Base-by-base conservation (phyloP, 2,888 invertebrate species). In the Drosophila greeni region DNA sequence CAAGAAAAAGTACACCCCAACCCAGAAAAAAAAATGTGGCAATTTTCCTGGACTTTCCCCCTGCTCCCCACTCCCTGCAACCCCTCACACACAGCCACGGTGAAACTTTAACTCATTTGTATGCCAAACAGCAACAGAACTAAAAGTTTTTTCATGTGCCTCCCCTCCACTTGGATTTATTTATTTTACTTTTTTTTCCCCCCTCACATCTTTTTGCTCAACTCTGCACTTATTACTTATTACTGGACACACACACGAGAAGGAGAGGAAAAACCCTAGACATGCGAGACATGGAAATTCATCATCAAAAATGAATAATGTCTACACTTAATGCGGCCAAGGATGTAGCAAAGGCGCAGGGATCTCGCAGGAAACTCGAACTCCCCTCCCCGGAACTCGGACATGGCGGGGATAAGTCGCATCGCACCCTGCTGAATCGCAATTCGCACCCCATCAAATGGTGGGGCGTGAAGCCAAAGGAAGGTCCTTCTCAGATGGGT, bases 301-400 rank as follows among this genome's bases (percentile, higher is more conserved):
- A 85, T 85, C 86, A 86, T 86, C 86, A 87, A 86, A 87, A 86
- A 86, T 86, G 86, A 86, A 86, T 87, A 86, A 87, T 87, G 87
- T 86, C 86, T 85, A 82, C 82, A 87, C 86, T 86, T 87, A 86
- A 86, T 86, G 86, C 76, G 78, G 67, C 74, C 72, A 57, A 68
- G 69, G 52, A 49, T 51, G 55, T 49, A 43, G 65, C 58, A 53
- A 42, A n/a, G n/a, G 14, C 45, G 12, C 5, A 31, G 18, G 45
- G 45, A 36, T 58, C 52, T 45, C 47, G 51, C 52, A 37, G 39
- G 9, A 43, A 24, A 18, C 31, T 31, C 24, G 26, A 40, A 47
- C 20, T 18, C 33, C 42, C 54, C 29, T 26, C 42, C 54, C 29
- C 11, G 14, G 11, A 9, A 49, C 37, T 34, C 31, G 66, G 42